These are phyloP conservation scores for Petromus typicus DNA, from an alignment of 2,113 vertebrate genomes.

Conservation along the genomic window DNA sequence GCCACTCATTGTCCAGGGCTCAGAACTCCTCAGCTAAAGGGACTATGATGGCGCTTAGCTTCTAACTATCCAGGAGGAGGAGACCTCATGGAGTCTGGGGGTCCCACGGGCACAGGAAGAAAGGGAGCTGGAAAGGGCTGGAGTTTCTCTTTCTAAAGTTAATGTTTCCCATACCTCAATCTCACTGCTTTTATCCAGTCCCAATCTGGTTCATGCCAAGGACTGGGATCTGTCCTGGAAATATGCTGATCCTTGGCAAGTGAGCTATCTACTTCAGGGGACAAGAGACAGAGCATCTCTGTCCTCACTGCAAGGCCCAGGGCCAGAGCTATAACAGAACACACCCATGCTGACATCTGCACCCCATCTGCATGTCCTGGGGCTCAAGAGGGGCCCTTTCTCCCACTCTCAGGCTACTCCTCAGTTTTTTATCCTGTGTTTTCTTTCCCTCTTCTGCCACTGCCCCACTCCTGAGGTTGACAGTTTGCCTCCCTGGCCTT, in stretches of 20 bases:
- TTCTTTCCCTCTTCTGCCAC: not conserved
- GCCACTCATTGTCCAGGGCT: not conserved
- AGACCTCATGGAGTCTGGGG: not conserved
- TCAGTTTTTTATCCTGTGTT: not conserved
- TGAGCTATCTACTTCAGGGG: accelerated
- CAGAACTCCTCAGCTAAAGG: not conserved
- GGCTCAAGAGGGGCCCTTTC: not conserved
- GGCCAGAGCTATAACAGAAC: accelerated
- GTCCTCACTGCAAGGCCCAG: not conserved
- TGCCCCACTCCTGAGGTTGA: not conserved
- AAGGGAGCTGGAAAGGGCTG: not conserved
- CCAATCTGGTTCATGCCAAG: not conserved
- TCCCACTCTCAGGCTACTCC: not conserved
- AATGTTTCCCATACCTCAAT: not conserved
- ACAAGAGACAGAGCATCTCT: not conserved
- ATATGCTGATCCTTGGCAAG: not conserved
- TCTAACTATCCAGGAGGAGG: not conserved
- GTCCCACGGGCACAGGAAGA: accelerated
- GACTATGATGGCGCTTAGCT: not conserved
- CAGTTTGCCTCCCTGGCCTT: not conserved
- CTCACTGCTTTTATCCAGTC: not conserved
- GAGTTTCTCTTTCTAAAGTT: not conserved
- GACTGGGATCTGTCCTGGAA: not conserved
- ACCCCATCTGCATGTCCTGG: not conserved
- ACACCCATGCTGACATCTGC: accelerated